Percentiles rank a stretch among this genome's conserved stretches.
phyloP scores from a whole-genome alignment of 2,113 vertebrate species.

The Lophura nycthemera region DNA sequence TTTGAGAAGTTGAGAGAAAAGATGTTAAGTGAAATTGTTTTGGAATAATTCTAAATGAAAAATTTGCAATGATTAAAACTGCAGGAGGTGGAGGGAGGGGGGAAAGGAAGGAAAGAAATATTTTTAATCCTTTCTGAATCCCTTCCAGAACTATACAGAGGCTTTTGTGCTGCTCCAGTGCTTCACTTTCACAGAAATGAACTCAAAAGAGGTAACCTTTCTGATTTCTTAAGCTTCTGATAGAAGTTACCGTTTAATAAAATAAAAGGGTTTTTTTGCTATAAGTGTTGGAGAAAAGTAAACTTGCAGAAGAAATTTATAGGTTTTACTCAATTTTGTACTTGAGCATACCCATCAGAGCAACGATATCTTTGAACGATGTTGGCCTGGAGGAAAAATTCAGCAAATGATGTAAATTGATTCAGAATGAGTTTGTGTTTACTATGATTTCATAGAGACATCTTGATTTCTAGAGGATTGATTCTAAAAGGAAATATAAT shows the following conservation, averaged over 20 bases:
- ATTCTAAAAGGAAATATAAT: neutral
- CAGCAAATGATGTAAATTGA: neutral
- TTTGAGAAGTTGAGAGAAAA: neutral
- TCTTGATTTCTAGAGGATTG: neutral
- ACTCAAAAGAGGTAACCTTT: conserved; percentile 5
- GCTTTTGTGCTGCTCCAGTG: neutral
- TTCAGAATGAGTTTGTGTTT: neutral
- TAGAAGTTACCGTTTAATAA: neutral
- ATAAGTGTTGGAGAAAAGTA: neutral
- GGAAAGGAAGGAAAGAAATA: neutral
- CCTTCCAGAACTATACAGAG: neutral
- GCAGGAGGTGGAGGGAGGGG: neutral
- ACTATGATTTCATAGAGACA: neutral
- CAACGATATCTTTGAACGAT: neutral
- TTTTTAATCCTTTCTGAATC: neutral
- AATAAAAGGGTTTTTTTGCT: neutral
- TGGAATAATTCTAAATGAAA: neutral
- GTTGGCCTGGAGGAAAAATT: neutral
- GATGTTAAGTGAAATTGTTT: neutral
- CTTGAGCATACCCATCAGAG: fast-evolving
- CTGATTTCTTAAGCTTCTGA: neutral
- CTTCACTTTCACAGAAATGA: neutral
- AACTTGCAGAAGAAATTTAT: neutral
- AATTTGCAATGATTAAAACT: conserved; percentile 1
- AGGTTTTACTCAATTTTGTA: neutral